Percentiles rank a stretch among this genome's conserved stretches.
phyloP scores from a whole-genome alignment of 1,140 invertebrate genomes.

The Amphibalanus amphitrite region DNA sequence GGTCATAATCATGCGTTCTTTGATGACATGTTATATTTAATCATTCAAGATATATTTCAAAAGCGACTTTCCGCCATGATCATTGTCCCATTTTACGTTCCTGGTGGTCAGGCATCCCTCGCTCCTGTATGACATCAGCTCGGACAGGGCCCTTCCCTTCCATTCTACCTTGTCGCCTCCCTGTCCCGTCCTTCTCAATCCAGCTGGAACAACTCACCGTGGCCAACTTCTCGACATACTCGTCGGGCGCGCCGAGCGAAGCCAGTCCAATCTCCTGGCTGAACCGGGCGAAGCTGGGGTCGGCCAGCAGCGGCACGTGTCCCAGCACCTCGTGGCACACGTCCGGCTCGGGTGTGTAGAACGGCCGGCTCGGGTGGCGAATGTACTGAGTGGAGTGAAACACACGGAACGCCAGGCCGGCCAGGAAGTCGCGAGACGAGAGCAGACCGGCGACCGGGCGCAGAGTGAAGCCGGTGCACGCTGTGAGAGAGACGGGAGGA shows the following conservation, averaged over 20 bases:
- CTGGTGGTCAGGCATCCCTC: too few species aligned
- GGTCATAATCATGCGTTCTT: too few species aligned
- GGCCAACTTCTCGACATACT: slow-evolving; percentile 89
- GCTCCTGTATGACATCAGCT: too few species aligned
- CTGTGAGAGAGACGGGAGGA: slow-evolving; percentile 38
- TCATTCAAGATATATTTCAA: too few species aligned
- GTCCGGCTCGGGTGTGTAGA: slow-evolving; percentile 97
- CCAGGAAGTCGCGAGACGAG: slow-evolving; percentile 93
- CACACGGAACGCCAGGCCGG: slow-evolving; percentile 90
- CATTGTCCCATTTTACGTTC: too few species aligned
- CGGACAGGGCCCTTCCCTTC: too few species aligned
- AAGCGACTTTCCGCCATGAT: too few species aligned
- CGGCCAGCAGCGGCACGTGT: slow-evolving; percentile 91
- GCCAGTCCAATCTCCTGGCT: slow-evolving; percentile 49
- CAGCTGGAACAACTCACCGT: slow-evolving; percentile 69
- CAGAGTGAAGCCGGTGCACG: slow-evolving; percentile 90
- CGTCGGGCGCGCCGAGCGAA: slow-evolving; percentile 90
- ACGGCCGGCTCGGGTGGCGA: slow-evolving; percentile 75
- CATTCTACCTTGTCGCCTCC: too few species aligned
- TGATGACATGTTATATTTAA: too few species aligned
- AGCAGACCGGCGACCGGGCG: slow-evolving; percentile 91
- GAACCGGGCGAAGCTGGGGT: slow-evolving; percentile 93
- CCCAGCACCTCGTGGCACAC: slow-evolving; percentile 94
- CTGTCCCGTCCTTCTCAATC: too few species aligned
- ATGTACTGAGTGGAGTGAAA: slow-evolving; percentile 99